phyloP scores from a whole-genome alignment of 2,888 invertebrate genomes.

The Pseudococcus jackbeardsleyi region DNA sequence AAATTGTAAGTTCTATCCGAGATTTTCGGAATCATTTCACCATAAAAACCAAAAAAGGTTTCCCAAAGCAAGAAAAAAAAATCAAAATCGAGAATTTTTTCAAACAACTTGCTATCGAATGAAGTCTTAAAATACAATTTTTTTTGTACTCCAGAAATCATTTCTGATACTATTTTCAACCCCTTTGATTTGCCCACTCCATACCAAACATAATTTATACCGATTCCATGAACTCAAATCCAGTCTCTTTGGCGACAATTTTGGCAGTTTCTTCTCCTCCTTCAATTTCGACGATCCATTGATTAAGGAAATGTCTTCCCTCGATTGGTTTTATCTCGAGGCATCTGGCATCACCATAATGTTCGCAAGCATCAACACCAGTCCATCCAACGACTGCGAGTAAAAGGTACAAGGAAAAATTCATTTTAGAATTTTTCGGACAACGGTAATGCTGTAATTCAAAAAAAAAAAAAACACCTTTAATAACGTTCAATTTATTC shows the following conservation, averaged over 20 bases:
- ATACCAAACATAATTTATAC: not conserved
- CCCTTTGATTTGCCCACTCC: too few species aligned
- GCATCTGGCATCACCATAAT: conserved; percentile 16
- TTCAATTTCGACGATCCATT: conserved; percentile 30
- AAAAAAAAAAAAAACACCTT: not conserved
- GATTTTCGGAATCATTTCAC: too few species aligned
- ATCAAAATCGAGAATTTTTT: too few species aligned
- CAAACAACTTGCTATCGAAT: too few species aligned
- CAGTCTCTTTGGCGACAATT: conserved; percentile 20
- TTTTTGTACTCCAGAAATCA: too few species aligned
- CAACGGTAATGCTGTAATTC: too few species aligned
- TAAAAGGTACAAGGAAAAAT: not conserved
- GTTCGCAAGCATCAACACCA: not conserved
- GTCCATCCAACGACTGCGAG: not conserved
- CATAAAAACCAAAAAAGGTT: too few species aligned
- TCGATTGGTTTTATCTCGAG: conserved; percentile 23
- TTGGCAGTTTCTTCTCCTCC: conserved; percentile 45
- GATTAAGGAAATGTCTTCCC: conserved; percentile 23
- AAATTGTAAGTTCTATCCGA: too few species aligned
- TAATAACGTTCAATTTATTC: not conserved
- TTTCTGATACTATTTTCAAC: too few species aligned
- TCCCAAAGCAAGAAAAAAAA: too few species aligned
- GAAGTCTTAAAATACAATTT: too few species aligned
- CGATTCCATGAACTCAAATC: conserved; percentile 36
- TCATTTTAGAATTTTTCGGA: not conserved